Percentiles rank a stretch among this genome's conserved stretches.
phyloP scores from a whole-genome alignment of 2,888 invertebrate genomes.

The Cepaea hortensis region DNA sequence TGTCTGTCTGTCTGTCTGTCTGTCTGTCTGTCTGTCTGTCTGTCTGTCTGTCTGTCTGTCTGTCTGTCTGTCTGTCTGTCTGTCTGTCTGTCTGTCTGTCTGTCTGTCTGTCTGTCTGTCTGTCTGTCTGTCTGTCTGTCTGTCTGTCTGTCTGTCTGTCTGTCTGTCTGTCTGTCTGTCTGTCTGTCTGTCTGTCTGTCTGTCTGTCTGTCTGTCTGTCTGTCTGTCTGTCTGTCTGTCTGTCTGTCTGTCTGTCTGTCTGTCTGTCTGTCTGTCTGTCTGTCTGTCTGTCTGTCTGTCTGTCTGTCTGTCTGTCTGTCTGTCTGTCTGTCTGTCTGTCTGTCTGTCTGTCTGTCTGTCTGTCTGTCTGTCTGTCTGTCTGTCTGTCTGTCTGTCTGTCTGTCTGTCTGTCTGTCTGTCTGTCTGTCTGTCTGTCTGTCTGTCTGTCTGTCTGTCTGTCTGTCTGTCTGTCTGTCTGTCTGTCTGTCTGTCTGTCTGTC shows the following conservation, averaged over 20 bases:
- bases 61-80: too few species aligned
- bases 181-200: conserved; percentile 7
- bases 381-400: background rate
- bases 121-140: background rate
- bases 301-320: background rate
- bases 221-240: conserved; percentile 7
- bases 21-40: too few species aligned
- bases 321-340: background rate
- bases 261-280: background rate
- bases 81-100: too few species aligned
- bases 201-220: conserved; percentile 7
- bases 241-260: background rate
- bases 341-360: background rate
- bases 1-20: too few species aligned
- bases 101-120: too few species aligned
- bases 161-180: conserved; percentile 1
- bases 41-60: too few species aligned
- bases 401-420: background rate
- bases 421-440: background rate
- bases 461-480: conserved; percentile 2
- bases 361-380: conserved; percentile 4
- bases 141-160: conserved; percentile 7
- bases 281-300: background rate
- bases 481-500: conserved; percentile 7
- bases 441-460: background rate